A percentile compares a stretch with the other conserved stretches of the same genome.
These are phyloP conservation scores for Oreocharis arfaki DNA, from an alignment of 2,113 vertebrate species.

Conservation along the genomic window DNA sequence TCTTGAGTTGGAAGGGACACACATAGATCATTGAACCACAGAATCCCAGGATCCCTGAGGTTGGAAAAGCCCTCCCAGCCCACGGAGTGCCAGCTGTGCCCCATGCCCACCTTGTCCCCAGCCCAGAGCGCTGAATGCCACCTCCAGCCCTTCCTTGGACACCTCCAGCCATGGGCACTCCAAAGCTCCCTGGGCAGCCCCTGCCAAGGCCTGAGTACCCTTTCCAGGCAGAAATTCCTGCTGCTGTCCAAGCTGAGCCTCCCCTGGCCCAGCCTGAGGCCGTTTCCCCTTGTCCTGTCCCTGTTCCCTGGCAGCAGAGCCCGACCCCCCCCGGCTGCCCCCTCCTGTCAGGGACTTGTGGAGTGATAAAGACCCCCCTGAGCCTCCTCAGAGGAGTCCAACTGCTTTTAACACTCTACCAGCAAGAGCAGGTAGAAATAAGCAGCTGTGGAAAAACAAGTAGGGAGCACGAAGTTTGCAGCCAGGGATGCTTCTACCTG, in stretches of 20 bases:
- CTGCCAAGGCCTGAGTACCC: not conserved
- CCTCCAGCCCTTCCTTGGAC: not conserved
- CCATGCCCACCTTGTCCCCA: not conserved
- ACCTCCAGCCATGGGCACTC: not conserved
- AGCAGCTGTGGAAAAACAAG: not conserved
- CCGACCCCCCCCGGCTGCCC: accelerated
- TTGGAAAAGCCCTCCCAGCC: accelerated
- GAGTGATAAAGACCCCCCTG: no score
- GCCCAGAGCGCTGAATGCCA: not conserved
- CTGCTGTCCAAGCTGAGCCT: not conserved
- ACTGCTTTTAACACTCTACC: accelerated
- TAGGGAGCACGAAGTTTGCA: accelerated
- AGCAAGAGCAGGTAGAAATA: not conserved
- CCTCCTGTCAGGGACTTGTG: not conserved
- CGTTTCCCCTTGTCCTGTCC: not conserved
- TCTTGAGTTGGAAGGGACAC: not conserved
- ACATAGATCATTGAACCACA: not conserved
- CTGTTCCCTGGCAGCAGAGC: not conserved
- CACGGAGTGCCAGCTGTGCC: accelerated
- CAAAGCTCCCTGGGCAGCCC: not conserved
- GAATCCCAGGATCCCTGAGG: not conserved
- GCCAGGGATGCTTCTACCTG: not conserved
- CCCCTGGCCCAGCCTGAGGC: not conserved
- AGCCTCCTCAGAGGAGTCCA: not conserved
- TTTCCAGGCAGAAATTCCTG: not conserved